Evolutionary conservation across 1,140 invertebrate species (phyloP).

Genomic region (Pseudomyrmex dendroicus): DNA sequence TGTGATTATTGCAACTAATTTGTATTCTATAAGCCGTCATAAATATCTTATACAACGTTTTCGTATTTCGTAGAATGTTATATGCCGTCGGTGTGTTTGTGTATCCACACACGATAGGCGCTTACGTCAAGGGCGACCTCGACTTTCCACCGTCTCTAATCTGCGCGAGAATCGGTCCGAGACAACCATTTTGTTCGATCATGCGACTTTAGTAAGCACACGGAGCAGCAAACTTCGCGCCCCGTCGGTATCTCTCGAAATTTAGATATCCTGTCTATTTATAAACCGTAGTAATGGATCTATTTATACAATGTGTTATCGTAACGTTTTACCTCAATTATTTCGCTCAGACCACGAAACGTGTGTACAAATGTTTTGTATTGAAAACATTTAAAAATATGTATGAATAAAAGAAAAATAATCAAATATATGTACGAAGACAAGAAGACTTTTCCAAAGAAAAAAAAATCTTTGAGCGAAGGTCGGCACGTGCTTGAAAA

Average conservation of each 20-base stretch:
- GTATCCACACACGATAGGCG: slow-evolving; percentile 65
- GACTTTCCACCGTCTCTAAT: slow-evolving; percentile 74
- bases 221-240: neutral
- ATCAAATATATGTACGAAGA: too few species aligned
- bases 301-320: neutral
- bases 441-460: too few species aligned
- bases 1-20: neutral
- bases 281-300: slow-evolving; percentile 1
- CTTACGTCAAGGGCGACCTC: slow-evolving; percentile 77
- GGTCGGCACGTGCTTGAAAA: too few species aligned
- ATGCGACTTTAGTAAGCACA: neutral
- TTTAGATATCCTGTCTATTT: slow-evolving; percentile 17
- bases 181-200: slow-evolving; percentile 61
- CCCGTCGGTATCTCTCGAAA: neutral
- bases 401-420: too few species aligned
- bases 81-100: slow-evolving; percentile 50
- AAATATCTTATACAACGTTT: neutral
- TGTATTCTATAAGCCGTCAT: too few species aligned
- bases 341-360: too few species aligned
- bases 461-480: too few species aligned
- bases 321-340: too few species aligned
- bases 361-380: too few species aligned
- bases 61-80: slow-evolving; percentile 54
- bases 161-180: slow-evolving; percentile 65
- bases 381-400: too few species aligned